Conservation (phyloP, 1,140 invertebrate genomes). For the Eulimnadia texana region DNA sequence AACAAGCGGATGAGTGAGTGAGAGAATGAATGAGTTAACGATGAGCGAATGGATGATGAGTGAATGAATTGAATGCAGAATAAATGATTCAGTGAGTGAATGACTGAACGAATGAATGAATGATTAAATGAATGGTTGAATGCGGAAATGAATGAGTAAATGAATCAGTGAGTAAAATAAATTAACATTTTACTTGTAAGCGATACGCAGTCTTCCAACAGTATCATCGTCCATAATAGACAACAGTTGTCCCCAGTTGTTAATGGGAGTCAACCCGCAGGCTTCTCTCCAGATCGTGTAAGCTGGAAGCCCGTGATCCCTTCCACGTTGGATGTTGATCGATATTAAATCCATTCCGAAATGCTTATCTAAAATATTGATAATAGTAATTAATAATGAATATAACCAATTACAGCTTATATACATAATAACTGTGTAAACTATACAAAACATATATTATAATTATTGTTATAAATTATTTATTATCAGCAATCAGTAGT, state of each 20-base stretch:
- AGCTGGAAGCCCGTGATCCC: conserved; percentile 76
- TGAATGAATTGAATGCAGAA: conserved; percentile 12
- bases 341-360: conserved; percentile 39
- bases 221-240: conserved; percentile 47
- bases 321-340: conserved; percentile 45
- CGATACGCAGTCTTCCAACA: conserved; percentile 25
- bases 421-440: too few relatives aligned
- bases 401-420: too few relatives aligned
- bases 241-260: conserved; percentile 57
- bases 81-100: conserved; percentile 19
- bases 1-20: too few relatives aligned
- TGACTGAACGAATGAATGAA: conserved; percentile 16
- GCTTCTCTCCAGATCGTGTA: conserved; percentile 67
- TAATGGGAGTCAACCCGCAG: conserved; percentile 55
- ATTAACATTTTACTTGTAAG: conserved; percentile 26
- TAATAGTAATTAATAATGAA: conserved; percentile 8
- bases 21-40: conserved; percentile 15
- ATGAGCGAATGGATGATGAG: conserved; percentile 16
- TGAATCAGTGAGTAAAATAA: conserved; percentile 17
- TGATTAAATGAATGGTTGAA: conserved; percentile 16
- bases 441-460: too few relatives aligned
- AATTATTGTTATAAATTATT: too few relatives aligned
- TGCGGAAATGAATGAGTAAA: conserved; percentile 15
- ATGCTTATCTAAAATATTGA: conserved; percentile 13
- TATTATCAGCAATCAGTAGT: too few relatives aligned